Conservation (phyloP, 2,797 vertebrate species). For the Protosalanx chinensis region DNA sequence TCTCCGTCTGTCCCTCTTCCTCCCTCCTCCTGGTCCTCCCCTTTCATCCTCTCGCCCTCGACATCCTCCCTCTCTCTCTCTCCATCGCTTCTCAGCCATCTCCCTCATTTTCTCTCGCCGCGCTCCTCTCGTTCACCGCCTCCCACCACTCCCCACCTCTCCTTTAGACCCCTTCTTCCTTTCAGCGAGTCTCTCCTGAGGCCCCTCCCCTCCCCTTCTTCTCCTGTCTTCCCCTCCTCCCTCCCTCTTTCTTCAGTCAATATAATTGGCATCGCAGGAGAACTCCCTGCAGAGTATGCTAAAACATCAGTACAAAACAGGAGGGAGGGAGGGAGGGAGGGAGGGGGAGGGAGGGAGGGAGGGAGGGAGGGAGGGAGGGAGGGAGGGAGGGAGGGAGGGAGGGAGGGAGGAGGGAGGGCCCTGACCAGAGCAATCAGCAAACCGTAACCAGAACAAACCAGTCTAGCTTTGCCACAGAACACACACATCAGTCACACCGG, state of each 20-base stretch:
- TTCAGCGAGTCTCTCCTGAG: slow-evolving; percentile 29
- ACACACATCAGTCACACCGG: slow-evolving; percentile 45
- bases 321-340: slow-evolving; percentile 20
- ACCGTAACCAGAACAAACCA: slow-evolving; percentile 40
- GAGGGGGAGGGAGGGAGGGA: slow-evolving; percentile 20
- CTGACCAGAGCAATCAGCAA: slow-evolving; percentile 46
- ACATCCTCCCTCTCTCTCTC: slow-evolving; percentile 1
- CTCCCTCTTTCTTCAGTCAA: slow-evolving; percentile 68
- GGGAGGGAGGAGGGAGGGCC: slow-evolving; percentile 33
- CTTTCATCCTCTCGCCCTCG: slow-evolving; percentile 4
- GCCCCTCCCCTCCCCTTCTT: slow-evolving; percentile 35
- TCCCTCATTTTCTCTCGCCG: slow-evolving; percentile 31
- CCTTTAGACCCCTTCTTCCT: slow-evolving; percentile 15
- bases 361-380: slow-evolving; percentile 39
- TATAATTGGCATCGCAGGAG: slow-evolving; percentile 78
- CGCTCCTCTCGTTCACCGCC: neutral
- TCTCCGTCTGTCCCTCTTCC: slow-evolving; percentile 54
- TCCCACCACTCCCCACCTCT: slow-evolving; percentile 11
- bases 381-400: slow-evolving; percentile 34
- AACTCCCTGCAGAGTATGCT: slow-evolving; percentile 75
- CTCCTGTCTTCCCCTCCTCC: slow-evolving; percentile 43
- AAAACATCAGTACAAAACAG: slow-evolving; percentile 69
- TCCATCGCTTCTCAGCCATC: slow-evolving; percentile 1
- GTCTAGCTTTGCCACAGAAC: slow-evolving; percentile 29
- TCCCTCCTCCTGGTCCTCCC: slow-evolving; percentile 28